phyloP scores from a whole-genome alignment of 2,888 invertebrate species.

The Venusia cambrica region DNA sequence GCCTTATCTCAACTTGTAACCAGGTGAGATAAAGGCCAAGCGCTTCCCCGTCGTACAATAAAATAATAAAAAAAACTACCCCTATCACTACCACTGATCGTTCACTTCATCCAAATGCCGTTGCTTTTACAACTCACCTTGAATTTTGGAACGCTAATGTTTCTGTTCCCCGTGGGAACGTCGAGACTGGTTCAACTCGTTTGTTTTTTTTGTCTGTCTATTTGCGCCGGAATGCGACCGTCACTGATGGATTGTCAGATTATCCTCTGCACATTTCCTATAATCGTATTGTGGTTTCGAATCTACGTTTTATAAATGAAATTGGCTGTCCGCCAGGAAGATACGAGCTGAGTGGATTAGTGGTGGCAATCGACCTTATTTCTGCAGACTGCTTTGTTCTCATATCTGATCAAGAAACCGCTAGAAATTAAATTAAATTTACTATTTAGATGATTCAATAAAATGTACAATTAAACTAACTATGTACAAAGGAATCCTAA shows the following conservation, averaged over 20 bases:
- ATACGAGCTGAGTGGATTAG: slow-evolving; percentile 19
- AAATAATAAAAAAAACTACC: too few relatives aligned
- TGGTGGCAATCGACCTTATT: slow-evolving; percentile 21
- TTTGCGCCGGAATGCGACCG: slow-evolving; percentile 37
- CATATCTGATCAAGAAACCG: slow-evolving; percentile 4
- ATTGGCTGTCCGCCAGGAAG: slow-evolving; percentile 22
- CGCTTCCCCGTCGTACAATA: too few relatives aligned
- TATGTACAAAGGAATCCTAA: too few relatives aligned
- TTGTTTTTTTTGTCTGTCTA: slow-evolving; percentile 55
- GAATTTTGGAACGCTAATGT: slow-evolving; percentile 35
- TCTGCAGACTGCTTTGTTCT: slow-evolving; percentile 16
- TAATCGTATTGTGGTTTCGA: slow-evolving; percentile 28
- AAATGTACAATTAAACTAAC: too few relatives aligned
- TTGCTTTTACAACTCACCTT: slow-evolving; percentile 12
- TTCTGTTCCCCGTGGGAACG: slow-evolving; percentile 66
- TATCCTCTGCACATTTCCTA: slow-evolving; percentile 50
- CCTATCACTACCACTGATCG: too few relatives aligned
- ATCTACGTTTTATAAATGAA: slow-evolving; percentile 23
- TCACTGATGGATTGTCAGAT: slow-evolving; percentile 53
- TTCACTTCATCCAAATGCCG: slow-evolving; percentile 4
- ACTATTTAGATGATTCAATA: too few relatives aligned
- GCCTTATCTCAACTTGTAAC: too few relatives aligned
- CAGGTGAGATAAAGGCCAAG: too few relatives aligned
- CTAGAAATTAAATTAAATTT: slow-evolving; percentile 5
- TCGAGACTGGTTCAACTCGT: slow-evolving; percentile 50